Evolutionary conservation across 1,140 invertebrate species (phyloP).

Genomic region (Pseudoatta argentina): DNA sequence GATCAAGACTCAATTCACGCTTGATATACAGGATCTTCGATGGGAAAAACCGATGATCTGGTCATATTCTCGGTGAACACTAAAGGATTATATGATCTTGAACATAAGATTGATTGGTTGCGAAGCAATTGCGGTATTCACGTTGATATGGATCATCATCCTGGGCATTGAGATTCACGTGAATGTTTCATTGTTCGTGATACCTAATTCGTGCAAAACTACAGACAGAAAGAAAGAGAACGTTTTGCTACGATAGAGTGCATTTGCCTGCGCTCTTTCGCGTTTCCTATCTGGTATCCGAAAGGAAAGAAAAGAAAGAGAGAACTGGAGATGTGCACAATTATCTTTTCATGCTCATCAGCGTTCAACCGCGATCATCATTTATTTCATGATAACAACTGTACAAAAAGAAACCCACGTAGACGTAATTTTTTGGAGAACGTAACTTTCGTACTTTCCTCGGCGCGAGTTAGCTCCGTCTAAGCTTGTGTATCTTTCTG

Average conservation of each 20-base stretch:
- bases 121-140: background rate
- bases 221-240: background rate
- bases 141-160: background rate
- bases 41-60: background rate
- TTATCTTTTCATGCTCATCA: conserved; percentile 40
- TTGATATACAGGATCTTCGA: background rate
- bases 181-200: conserved; percentile 7
- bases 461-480: conserved; percentile 23
- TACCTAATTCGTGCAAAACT: background rate
- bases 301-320: background rate
- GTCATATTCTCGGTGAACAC: background rate
- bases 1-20: conserved; percentile 1
- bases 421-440: conserved; percentile 60
- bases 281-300: conserved; percentile 58
- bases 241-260: background rate
- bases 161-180: background rate
- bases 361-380: conserved; percentile 30
- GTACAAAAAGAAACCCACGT: conserved; percentile 65
- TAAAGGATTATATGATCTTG: too few species aligned
- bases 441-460: conserved; percentile 61
- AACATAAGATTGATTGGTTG: background rate
- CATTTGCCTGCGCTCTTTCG: conserved; percentile 60
- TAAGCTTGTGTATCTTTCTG: conserved; percentile 49
- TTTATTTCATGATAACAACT: conserved; percentile 54
- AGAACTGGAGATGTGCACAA: conserved; percentile 33